These are phyloP conservation scores for Phortica okadai DNA, from an alignment of 2,888 invertebrate genomes.

Conservation along the genomic window DNA sequence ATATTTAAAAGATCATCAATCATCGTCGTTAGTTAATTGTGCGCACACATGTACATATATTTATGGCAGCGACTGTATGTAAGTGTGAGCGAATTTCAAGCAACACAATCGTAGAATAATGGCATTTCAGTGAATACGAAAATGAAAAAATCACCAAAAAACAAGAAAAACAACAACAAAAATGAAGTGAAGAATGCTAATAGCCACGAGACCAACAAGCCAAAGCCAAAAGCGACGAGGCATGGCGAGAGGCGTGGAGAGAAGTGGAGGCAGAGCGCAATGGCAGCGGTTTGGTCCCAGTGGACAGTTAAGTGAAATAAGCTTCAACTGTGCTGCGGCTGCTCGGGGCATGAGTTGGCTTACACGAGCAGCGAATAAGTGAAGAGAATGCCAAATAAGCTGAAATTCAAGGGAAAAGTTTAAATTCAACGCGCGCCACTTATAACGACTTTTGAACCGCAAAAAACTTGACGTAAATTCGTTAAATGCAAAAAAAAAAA, in stretches of 20 bases:
- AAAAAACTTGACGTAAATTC: not conserved
- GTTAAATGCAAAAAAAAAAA: not conserved
- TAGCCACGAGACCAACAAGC: not conserved
- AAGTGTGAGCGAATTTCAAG: not conserved
- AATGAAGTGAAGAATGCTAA: not conserved
- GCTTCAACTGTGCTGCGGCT: not conserved
- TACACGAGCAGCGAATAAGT: too few species aligned
- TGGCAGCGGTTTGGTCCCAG: not conserved
- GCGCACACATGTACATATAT: conserved; percentile 43
- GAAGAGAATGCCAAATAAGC: not conserved
- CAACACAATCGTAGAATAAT: not conserved
- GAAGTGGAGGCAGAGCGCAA: too few species aligned
- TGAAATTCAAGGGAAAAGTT: not conserved
- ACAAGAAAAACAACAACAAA: conserved; percentile 1
- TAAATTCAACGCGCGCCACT: not conserved
- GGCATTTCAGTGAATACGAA: not conserved
- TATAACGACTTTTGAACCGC: conserved; percentile 8
- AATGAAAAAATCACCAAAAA: not conserved
- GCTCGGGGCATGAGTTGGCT: not conserved
- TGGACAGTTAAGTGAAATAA: conserved; percentile 23
- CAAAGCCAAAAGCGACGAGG: not conserved
- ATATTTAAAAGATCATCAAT: conserved; percentile 74
- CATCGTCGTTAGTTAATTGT: conserved; percentile 70
- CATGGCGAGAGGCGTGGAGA: too few species aligned
- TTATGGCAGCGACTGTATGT: conserved; percentile 12